Conservation (phyloP, 1,140 invertebrate genomes). For the Nephila pilipes region DNA sequence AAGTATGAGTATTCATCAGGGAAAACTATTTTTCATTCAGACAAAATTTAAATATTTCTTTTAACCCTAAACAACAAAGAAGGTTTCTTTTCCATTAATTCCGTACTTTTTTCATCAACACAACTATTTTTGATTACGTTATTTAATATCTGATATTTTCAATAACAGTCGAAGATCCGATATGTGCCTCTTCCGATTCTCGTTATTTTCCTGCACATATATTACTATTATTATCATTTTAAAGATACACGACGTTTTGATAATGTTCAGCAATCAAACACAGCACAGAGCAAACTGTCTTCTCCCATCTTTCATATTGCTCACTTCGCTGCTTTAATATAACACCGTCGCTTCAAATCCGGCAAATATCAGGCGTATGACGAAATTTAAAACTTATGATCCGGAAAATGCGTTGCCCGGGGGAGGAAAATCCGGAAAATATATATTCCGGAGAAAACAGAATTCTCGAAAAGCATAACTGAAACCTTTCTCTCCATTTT, state of each 20-base stretch:
- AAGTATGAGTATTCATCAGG: no score
- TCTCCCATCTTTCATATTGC: background rate
- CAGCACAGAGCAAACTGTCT: background rate
- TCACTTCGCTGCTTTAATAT: background rate
- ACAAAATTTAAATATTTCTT: no score
- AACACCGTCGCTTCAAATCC: background rate
- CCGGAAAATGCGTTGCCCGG: background rate
- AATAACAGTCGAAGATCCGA: no score
- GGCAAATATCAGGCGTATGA: background rate
- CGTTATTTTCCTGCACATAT: background rate
- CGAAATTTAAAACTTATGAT: background rate
- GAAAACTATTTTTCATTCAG: no score
- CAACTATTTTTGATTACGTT: no score
- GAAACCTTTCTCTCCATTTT: background rate
- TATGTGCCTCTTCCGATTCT: background rate
- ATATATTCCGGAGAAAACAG: conserved; percentile 12
- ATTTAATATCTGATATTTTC: no score
- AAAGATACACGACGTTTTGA: background rate
- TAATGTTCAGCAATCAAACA: no score
- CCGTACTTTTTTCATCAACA: no score
- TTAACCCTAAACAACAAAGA: no score
- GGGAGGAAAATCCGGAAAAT: background rate
- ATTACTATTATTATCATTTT: background rate
- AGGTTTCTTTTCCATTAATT: no score
- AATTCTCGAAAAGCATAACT: conserved; percentile 24